A percentile compares a stretch with the other conserved stretches of the same genome.
phyloP scores from a whole-genome alignment of 2,113 vertebrate genomes.

The Nerophis ophidion region DNA sequence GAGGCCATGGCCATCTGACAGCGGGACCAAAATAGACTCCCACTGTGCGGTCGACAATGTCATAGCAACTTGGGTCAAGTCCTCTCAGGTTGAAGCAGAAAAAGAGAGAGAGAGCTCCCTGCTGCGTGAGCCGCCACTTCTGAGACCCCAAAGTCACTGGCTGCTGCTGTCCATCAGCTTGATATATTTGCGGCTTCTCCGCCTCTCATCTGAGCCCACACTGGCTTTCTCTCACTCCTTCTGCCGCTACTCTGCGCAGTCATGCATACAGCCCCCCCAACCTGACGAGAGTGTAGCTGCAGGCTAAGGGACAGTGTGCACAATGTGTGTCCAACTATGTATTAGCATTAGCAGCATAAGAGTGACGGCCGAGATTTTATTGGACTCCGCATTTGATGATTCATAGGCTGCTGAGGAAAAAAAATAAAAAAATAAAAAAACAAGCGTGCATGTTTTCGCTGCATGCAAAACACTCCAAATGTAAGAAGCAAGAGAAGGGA shows the following conservation, averaged over 20 bases:
- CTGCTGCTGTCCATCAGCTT: constrained; percentile 47
- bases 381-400: constrained; percentile 39
- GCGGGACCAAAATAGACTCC: constrained; percentile 70
- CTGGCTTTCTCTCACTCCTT: constrained; percentile 50
- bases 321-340: constrained; percentile 1
- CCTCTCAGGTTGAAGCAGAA: constrained; percentile 24
- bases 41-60: constrained; percentile 48
- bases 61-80: constrained; percentile 59
- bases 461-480: constrained; percentile 16
- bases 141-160: constrained; percentile 34
- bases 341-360: constrained; percentile 30
- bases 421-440: neutral
- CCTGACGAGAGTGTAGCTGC: constrained; percentile 49
- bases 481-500: too few relatives aligned
- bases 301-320: constrained; percentile 36
- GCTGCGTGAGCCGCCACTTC: constrained; percentile 48
- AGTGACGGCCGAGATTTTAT: constrained; percentile 38
- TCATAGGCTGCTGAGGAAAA: constrained; percentile 39
- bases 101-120: constrained; percentile 11
- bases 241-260: constrained; percentile 51
- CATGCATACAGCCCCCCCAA: constrained; percentile 49
- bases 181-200: constrained; percentile 52
- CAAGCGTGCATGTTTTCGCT: constrained; percentile 11
- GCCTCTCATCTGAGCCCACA: constrained; percentile 50
- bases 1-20: constrained; percentile 70